A percentile compares a stretch with the other conserved stretches of the same genome.
Evolutionary conservation across 2,113 vertebrate genomes (phyloP).

Genomic region (Lipophrys pholis): DNA sequence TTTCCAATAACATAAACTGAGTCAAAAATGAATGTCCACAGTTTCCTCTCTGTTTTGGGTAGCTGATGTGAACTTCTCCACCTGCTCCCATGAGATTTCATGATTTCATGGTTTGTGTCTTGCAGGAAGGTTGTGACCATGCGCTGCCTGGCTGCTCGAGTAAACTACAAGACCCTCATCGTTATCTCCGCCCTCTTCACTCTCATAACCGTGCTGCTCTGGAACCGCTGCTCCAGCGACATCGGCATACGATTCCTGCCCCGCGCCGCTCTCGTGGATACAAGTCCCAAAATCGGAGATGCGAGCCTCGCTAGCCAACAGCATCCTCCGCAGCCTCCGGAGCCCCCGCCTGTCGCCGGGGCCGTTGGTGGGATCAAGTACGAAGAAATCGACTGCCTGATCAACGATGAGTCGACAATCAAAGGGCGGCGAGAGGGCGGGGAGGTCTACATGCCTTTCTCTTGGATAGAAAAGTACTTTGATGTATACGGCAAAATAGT

Average conservation of each 20-base stretch:
- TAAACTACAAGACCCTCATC: slow-evolving; percentile 97
- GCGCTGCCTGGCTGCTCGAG: slow-evolving; percentile 97
- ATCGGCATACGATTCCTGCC: slow-evolving; percentile 77
- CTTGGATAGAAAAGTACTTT: slow-evolving; percentile 97
- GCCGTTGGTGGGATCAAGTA: slow-evolving; percentile 84
- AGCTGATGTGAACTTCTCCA: too few relatives aligned
- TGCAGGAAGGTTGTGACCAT: slow-evolving; percentile 92
- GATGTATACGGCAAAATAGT: slow-evolving; percentile 95
- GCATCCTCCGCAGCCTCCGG: slow-evolving; percentile 85
- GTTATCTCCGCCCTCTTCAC: slow-evolving; percentile 94
- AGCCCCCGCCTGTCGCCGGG: slow-evolving; percentile 88
- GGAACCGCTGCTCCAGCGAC: slow-evolving; percentile 93
- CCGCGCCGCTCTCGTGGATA: slow-evolving; percentile 59
- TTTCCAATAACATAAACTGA: too few relatives aligned
- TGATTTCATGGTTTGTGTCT: slow-evolving; percentile 18
- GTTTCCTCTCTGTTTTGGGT: too few relatives aligned
- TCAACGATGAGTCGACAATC: slow-evolving; percentile 94
- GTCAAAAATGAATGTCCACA: too few relatives aligned
- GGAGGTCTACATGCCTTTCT: slow-evolving; percentile 95
- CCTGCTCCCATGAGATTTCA: too few relatives aligned
- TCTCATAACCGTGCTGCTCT: slow-evolving; percentile 91
- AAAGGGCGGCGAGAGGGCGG: slow-evolving; percentile 90
- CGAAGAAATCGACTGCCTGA: slow-evolving; percentile 96
- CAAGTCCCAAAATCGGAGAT: slow-evolving; percentile 80
- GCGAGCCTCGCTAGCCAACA: slow-evolving; percentile 80